A percentile compares a stretch with the other conserved stretches of the same genome.
Conservation (phyloP, 2,888 invertebrate genomes). For the Protophormia terraenovae region DNA sequence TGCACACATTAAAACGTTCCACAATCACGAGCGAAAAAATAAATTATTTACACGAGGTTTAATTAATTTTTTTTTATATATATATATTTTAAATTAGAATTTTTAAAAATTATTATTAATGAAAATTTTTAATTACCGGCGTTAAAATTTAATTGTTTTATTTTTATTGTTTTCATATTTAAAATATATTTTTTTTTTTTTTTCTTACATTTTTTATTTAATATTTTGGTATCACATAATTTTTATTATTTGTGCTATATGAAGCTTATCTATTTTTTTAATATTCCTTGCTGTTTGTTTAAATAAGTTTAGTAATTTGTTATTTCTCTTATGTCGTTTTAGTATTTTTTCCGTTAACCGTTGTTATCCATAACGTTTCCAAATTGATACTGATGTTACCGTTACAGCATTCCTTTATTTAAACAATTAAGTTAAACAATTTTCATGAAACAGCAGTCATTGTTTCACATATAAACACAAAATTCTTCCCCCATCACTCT, state of each 20-base stretch:
- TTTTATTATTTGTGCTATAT: not conserved
- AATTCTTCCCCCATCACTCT: not conserved
- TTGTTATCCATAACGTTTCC: conserved; percentile 44
- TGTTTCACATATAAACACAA: not conserved
- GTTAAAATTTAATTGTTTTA: not conserved
- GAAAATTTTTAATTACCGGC: not conserved
- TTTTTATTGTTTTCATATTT: not conserved
- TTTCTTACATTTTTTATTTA: not conserved
- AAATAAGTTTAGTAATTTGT: not conserved
- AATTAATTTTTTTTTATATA: not conserved
- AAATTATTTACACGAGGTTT: not conserved
- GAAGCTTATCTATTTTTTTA: not conserved
- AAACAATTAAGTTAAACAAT: conserved; percentile 24
- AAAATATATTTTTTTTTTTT: not conserved
- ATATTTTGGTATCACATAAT: not conserved
- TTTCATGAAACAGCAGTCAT: not conserved
- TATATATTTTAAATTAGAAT: not conserved
- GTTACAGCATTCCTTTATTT: conserved; percentile 49
- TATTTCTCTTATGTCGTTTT: not conserved
- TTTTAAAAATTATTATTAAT: not conserved
- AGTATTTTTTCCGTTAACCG: conserved; percentile 29
- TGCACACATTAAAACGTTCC: not conserved
- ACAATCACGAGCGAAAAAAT: not conserved
- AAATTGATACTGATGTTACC: conserved; percentile 51
- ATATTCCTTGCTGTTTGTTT: not conserved